Conservation (phyloP, 2,113 vertebrate species). For the Crotalus viridis region DNA sequence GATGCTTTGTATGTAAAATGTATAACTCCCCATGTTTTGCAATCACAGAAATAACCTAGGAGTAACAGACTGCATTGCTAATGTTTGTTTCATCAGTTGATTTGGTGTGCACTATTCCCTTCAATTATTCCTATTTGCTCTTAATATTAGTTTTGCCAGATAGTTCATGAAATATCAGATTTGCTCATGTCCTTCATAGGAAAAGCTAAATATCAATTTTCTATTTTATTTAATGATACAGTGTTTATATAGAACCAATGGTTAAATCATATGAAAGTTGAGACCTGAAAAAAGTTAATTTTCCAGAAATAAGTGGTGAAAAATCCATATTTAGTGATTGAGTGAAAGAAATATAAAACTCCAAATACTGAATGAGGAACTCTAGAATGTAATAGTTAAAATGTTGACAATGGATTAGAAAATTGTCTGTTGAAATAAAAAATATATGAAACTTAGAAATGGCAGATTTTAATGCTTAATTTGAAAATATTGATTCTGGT, state of each 20-base stretch:
- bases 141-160: background rate
- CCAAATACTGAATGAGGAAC: background rate
- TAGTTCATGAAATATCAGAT: background rate
- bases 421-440: background rate
- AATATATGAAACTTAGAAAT: constrained; percentile 1
- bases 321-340: background rate
- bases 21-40: background rate
- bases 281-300: background rate
- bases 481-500: background rate
- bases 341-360: background rate
- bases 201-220: background rate
- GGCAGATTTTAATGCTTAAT: background rate
- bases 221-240: background rate
- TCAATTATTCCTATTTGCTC: background rate
- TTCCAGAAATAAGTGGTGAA: background rate
- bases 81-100: background rate
- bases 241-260: background rate
- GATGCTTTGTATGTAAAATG: background rate
- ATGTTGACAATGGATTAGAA: background rate
- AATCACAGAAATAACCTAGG: background rate
- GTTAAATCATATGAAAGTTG: background rate
- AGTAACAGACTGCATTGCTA: too few species aligned
- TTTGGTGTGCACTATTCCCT: background rate
- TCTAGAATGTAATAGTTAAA: background rate
- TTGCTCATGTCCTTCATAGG: background rate